Conservation (phyloP, 2,888 invertebrate species). For the Epistrophella euchroma region DNA sequence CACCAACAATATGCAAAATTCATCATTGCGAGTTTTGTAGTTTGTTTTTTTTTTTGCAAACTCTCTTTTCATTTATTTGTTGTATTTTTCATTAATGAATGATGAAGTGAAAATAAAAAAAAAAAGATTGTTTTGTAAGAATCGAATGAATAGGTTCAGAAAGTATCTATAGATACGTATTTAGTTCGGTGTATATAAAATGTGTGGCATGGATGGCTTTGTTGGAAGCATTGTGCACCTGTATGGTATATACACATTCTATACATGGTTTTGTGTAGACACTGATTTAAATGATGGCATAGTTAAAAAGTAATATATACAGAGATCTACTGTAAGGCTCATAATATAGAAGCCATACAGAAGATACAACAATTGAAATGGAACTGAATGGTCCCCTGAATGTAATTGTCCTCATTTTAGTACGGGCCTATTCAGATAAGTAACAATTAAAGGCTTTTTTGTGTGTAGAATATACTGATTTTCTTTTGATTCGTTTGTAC, state of each 20-base stretch:
- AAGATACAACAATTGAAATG: constrained; percentile 63
- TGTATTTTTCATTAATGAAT: constrained; percentile 71
- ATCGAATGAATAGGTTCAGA: constrained; percentile 64
- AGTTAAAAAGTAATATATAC: constrained; percentile 64
- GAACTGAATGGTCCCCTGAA: constrained; percentile 70
- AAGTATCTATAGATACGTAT: constrained; percentile 60
- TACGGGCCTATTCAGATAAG: constrained; percentile 65
- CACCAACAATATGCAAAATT: constrained; percentile 70
- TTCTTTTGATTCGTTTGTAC: constrained; percentile 20
- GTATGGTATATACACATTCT: constrained; percentile 41
- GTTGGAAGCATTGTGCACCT: constrained; percentile 65
- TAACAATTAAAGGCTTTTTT: constrained; percentile 69
- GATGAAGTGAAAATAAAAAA: constrained; percentile 57
- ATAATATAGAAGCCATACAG: constrained; percentile 8
- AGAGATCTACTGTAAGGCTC: constrained; percentile 16
- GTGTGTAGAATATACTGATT: not conserved
- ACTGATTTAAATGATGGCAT: constrained; percentile 69
- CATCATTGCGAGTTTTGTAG: constrained; percentile 59
- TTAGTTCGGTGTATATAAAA: not conserved
- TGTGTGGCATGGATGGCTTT: constrained; percentile 57
- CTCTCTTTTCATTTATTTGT: constrained; percentile 18
- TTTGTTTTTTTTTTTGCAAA: constrained; percentile 27
- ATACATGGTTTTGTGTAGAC: constrained; percentile 18
- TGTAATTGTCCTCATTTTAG: constrained; percentile 75
- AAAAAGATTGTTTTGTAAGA: constrained; percentile 46